Base-by-base conservation (phyloP, 2,113 vertebrate species). In the Anolis sagrei region DNA sequence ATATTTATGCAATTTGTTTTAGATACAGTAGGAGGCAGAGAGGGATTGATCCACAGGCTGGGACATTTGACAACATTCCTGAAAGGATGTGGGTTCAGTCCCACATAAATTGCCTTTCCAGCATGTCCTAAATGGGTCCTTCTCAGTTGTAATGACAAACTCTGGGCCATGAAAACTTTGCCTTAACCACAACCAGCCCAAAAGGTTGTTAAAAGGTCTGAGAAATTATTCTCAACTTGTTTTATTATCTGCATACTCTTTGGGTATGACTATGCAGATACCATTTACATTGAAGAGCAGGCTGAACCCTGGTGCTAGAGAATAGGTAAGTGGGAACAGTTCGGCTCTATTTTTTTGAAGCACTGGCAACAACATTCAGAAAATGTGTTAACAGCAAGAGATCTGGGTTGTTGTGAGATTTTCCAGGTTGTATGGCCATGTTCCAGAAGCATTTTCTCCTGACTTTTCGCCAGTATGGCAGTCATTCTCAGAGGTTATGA, bases 351-450 rank as follows among this genome's bases (percentile, higher is more conserved):
- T 19, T 6, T 36, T 54, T 58, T 51, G 34, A 70, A 0, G 69
- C 18, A 81, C 54, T 69, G 85, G 58, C 0, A 0, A 81, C 76
- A 78, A 77, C 44, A 7, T 79, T 85, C 39, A 62, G 81, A 86
- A 90, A 84, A 5, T 0, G n/a, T 0, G 0, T 83, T 44, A 79
- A 83, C 29, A 14, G 18, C 49, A 16, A 58, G 54, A 13, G 54
- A 58, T 13, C 21, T 84, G n/a, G n/a, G n/a, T n/a, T n/a, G n/a
- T n/a, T n/a, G n/a, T n/a, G n/a, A n/a, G n/a, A n/a, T n/a, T n/a
- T n/a, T n/a, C n/a, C n/a, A n/a, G n/a, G n/a, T n/a, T n/a, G n/a
- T n/a, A n/a, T n/a, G n/a, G n/a, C n/a, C n/a, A n/a, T n/a, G n/a
- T n/a, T n/a, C n/a, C n/a, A n/a, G n/a, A n/a, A n/a, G n/a, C n/a